Percentiles rank a stretch among this genome's conserved stretches.
Conservation (phyloP, 2,113 vertebrate genomes). For the Buteo buteo region DNA sequence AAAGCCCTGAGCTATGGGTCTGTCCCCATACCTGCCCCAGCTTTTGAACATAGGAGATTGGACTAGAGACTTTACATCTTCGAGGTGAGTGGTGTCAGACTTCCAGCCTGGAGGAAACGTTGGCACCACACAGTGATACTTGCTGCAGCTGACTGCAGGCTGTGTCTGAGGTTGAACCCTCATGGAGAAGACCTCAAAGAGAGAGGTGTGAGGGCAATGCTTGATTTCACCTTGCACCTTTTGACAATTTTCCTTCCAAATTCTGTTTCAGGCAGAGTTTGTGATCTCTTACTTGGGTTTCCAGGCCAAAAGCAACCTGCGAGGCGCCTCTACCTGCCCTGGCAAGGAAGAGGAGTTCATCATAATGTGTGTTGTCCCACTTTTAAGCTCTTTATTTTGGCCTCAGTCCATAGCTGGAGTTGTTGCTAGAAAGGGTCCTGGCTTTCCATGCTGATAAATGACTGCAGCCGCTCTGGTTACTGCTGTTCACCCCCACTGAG, state of each 20-base stretch:
- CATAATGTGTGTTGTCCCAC: neutral
- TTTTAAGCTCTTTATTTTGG: neutral
- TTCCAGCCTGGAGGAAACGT: neutral
- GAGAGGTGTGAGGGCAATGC: neutral
- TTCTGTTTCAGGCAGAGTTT: neutral
- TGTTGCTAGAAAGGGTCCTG: neutral
- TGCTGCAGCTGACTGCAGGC: neutral
- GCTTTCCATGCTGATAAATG: neutral
- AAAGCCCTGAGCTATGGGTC: neutral
- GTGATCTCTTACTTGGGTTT: neutral
- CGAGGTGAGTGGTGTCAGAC: neutral
- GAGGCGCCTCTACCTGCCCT: neutral
- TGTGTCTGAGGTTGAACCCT: neutral
- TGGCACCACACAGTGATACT: rapidly evolving
- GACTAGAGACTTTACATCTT: neutral
- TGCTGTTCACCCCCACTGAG: neutral
- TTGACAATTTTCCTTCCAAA: neutral
- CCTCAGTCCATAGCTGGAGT: rapidly evolving
- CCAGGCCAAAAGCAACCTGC: neutral
- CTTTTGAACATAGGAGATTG: neutral
- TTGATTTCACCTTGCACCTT: neutral
- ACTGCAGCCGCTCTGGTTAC: neutral
- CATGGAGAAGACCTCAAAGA: neutral
- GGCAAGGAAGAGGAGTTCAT: neutral
- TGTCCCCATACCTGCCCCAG: neutral